Evolutionary conservation across 1,140 invertebrate genomes (phyloP), one percentile per base, ranked within the genome.

Genomic region (Planococcus citri): DNA sequence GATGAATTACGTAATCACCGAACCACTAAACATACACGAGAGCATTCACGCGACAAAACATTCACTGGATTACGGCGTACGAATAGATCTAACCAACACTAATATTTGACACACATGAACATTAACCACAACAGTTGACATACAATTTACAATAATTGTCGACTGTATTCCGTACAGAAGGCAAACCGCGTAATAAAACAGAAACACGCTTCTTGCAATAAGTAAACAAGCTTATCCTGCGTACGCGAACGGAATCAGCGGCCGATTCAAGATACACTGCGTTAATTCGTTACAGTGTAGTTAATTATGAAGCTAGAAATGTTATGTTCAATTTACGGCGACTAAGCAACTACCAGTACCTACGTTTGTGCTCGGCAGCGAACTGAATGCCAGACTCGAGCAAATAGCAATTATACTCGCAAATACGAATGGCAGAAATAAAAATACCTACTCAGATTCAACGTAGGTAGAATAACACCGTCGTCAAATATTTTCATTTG

Each of bases 201-300:
- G 6, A 51, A 14, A 20, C n/a, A 51, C 41, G 41, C 41, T 51
- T 51, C 17, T 51, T 51, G 41, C 41, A 51, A 51, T 51, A 51
- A 51, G 41, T 51, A 51, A 51, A 51, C 41, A 51, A 51, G 41
- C 41, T 51, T 51, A 51, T 51, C 41, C 41, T 51, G 41, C 41
- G 41, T 51, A 17, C 41, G 41, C 41, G 41, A 51, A 51, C n/a
- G 41, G 41, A 51, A 51, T 51, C 17, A 51, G 41, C 41, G 41
- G 41, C 41, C 17, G 41, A 51, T 20, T 20, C 41, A 51, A 51
- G 41, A 51, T 17, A 14, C 41, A 3, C 6, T 20, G 17, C 41
- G 41, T 51, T 51, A 51, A 51, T 51, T 51, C 41, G 41, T 51
- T 51, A 51, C 41, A 51, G 41, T 51, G 41, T 51, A 51, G 41